phyloP scores from a whole-genome alignment of 2,888 invertebrate species.

The Sinhomidia bicolor region DNA sequence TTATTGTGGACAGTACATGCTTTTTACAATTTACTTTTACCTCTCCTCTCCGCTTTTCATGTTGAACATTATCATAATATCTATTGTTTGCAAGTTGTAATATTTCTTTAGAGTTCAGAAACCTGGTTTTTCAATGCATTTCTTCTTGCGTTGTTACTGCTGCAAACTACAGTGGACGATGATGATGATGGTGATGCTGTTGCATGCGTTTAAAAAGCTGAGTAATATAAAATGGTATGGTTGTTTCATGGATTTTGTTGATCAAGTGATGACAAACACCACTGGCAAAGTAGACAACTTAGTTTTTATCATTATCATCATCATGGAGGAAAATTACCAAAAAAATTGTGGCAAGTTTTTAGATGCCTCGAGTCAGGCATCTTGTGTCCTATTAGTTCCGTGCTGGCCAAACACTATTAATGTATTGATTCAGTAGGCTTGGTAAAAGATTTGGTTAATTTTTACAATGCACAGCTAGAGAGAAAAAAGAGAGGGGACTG shows the following conservation, averaged over 20 bases:
- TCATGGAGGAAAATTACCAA: background rate
- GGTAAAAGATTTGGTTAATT: background rate
- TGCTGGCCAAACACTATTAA: background rate
- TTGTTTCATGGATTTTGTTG: conserved; percentile 1
- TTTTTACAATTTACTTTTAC: conserved; percentile 18
- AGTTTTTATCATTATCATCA: background rate
- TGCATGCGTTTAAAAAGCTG: background rate
- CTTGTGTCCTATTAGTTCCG: conserved; percentile 16
- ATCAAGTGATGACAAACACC: conserved; percentile 27
- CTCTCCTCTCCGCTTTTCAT: background rate
- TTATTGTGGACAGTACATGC: background rate
- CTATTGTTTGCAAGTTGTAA: background rate
- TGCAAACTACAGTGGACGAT: background rate
- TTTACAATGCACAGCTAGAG: background rate
- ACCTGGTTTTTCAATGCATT: conserved; percentile 22
- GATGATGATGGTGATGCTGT: no score
- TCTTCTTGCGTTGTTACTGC: background rate
- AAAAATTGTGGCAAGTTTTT: background rate
- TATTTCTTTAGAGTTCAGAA: conserved; percentile 14
- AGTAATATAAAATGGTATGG: background rate
- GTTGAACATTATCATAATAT: conserved; percentile 1
- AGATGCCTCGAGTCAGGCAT: background rate
- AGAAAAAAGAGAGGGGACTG: background rate
- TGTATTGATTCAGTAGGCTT: background rate
- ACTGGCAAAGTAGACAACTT: background rate